These are phyloP conservation scores for Heliocidaris tuberculata DNA, from an alignment of 35 echinoderm and acorn worm species.

Conservation along the genomic window DNA sequence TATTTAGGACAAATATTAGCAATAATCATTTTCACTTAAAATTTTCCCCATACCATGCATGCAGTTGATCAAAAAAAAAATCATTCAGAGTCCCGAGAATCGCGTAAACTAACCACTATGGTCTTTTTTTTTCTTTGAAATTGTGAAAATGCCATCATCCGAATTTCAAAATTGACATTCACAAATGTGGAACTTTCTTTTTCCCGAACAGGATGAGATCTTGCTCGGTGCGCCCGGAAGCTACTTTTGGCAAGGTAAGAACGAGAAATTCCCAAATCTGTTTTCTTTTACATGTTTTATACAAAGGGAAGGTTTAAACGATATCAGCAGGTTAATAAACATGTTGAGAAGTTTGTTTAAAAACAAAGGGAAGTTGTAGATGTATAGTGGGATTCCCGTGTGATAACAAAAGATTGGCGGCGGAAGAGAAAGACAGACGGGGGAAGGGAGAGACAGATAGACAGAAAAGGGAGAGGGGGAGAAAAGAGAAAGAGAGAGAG, in stretches of 20 bases:
- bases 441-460: not conserved
- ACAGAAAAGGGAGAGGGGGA: no score
- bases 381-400: not conserved
- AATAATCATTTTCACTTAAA: no score
- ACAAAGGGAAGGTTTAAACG: not conserved
- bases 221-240: conserved; percentile 61
- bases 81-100: not conserved
- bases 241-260: conserved; percentile 67
- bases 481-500: not conserved
- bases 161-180: not conserved
- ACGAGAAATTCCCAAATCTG: not conserved
- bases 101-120: not conserved
- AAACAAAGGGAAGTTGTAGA: not conserved
- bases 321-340: not conserved
- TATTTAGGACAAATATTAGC: no score
- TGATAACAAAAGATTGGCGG: not conserved
- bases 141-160: not conserved
- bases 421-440: no score
- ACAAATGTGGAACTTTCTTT: not conserved
- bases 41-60: no score
- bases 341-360: not conserved
- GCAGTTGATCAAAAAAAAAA: no score
- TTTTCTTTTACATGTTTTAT: not conserved
- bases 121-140: not conserved
- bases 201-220: conserved; percentile 40